phyloP scores from a whole-genome alignment of 2,888 invertebrate species.

The Siphlonurus alternatus region DNA sequence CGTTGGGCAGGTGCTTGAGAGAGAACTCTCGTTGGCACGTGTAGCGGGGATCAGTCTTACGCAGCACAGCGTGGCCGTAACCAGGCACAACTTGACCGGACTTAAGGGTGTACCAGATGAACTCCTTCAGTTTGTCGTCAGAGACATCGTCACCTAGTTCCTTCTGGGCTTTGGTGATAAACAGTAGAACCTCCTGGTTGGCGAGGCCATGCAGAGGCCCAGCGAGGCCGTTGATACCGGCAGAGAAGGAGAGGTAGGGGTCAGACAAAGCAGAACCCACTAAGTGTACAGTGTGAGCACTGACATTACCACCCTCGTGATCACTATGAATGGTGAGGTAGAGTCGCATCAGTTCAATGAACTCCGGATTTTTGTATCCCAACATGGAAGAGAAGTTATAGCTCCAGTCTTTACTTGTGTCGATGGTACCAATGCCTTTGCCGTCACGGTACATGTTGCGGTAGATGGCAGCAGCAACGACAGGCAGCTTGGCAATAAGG shows the following conservation, averaged over 20 bases:
- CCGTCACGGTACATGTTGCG: constrained; percentile 68
- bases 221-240: constrained; percentile 22
- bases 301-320: constrained; percentile 94
- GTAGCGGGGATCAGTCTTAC: constrained; percentile 45
- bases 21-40: constrained; percentile 43
- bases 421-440: constrained; percentile 74
- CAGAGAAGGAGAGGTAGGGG: constrained; percentile 82
- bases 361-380: constrained; percentile 60
- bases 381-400: constrained; percentile 84
- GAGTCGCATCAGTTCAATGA: constrained; percentile 80
- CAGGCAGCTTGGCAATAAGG: constrained; percentile 85
- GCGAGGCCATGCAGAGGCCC: constrained; percentile 11
- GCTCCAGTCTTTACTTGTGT: constrained; percentile 81
- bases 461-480: constrained; percentile 90
- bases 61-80: constrained; percentile 43
- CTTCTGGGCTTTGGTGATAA: constrained; percentile 34
- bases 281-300: constrained; percentile 85
- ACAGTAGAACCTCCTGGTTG: constrained; percentile 25
- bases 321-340: constrained; percentile 92
- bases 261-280: constrained; percentile 89
- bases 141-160: constrained; percentile 29
- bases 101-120: constrained; percentile 39
- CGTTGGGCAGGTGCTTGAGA: constrained; percentile 39
- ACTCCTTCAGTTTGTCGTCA: constrained; percentile 36
- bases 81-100: constrained; percentile 44